Percentiles rank a stretch among this genome's conserved stretches.
Conservation (phyloP, 2,113 vertebrate species). For the Callorhinus ursinus region DNA sequence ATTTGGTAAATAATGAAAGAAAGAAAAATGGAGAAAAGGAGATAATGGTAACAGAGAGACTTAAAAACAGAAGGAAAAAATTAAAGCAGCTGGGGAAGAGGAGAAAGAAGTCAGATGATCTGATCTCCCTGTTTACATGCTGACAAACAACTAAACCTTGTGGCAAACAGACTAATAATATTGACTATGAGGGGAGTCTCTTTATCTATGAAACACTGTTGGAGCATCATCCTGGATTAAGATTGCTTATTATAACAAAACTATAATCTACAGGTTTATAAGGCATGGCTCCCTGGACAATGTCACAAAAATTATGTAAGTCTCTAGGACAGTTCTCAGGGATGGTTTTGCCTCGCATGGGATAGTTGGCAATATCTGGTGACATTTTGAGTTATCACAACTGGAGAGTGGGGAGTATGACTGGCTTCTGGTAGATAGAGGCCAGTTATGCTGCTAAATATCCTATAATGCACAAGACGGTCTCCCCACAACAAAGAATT, state of each 20-base stretch:
- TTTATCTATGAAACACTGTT: constrained; percentile 19
- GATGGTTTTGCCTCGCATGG: neutral
- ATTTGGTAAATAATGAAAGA: neutral
- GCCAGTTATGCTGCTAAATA: neutral
- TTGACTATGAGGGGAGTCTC: neutral
- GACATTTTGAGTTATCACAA: neutral
- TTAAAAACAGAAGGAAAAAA: neutral
- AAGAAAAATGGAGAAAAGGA: neutral
- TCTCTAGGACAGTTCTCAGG: neutral
- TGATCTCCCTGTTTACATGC: neutral
- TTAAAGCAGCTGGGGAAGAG: neutral
- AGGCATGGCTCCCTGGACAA: neutral
- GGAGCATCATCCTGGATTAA: neutral
- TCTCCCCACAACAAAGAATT: neutral
- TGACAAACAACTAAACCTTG: neutral
- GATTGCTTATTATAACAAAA: constrained; percentile 16
- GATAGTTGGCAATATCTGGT: neutral
- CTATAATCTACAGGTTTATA: neutral
- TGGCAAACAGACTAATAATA: neutral
- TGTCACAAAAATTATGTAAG: neutral
- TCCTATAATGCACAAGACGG: neutral
- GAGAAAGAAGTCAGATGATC: neutral
- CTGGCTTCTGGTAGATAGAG: neutral
- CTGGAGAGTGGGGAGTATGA: neutral
- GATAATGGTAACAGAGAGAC: neutral